These are phyloP conservation scores for Monopterus albus DNA, from an alignment of 2,113 vertebrate genomes.

Conservation along the genomic window DNA sequence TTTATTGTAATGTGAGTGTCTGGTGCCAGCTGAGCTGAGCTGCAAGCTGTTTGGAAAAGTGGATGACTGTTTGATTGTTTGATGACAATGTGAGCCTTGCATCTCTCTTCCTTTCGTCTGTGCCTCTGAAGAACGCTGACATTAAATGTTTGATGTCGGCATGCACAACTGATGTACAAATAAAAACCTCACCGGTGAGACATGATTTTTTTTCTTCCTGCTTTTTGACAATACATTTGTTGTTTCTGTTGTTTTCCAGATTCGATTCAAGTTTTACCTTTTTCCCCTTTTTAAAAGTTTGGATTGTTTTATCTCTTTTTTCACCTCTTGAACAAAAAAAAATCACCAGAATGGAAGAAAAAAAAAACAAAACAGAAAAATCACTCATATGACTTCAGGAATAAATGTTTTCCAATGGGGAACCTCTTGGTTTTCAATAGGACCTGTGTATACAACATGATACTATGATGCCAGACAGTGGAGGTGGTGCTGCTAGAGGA, in stretches of 20 bases:
- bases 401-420: constrained; percentile 57
- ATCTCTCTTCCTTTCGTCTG: constrained; percentile 79
- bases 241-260: constrained; percentile 68
- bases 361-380: constrained; percentile 38
- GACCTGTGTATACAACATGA: constrained; percentile 49
- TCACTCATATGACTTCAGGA: constrained; percentile 50
- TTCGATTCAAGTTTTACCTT: constrained; percentile 69
- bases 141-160: constrained; percentile 82
- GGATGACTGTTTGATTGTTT: constrained; percentile 82
- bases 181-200: constrained; percentile 74
- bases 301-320: constrained; percentile 44
- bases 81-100: constrained; percentile 79
- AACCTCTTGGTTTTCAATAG: constrained; percentile 54
- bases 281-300: constrained; percentile 58
- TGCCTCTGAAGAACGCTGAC: constrained; percentile 81
- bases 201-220: constrained; percentile 51
- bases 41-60: constrained; percentile 78
- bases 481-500: constrained; percentile 66
- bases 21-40: constrained; percentile 80
- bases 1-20: constrained; percentile 79
- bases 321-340: constrained; percentile 49
- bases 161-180: constrained; percentile 78
- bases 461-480: constrained; percentile 47
- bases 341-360: constrained; percentile 30
- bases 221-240: constrained; percentile 74